Conservation (phyloP, 2,888 invertebrate species). For the Hyppa rectilinea region DNA sequence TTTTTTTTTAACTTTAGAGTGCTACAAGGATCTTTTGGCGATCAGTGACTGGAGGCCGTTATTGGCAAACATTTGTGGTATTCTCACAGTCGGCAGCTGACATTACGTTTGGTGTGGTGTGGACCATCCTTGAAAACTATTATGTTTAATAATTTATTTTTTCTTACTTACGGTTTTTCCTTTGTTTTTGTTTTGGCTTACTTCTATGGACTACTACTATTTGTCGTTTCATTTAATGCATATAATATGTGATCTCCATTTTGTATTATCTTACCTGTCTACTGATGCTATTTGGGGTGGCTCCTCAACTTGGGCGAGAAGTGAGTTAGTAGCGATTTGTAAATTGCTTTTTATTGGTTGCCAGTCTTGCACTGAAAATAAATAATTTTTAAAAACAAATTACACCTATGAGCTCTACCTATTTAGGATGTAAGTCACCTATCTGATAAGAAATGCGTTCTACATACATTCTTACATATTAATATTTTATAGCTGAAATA, state of each 20-base stretch:
- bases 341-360: conserved; percentile 75
- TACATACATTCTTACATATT: background rate
- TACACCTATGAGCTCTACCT: no score
- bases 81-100: background rate
- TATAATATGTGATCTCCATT: no score
- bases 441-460: background rate
- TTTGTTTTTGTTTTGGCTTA: no score
- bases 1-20: background rate
- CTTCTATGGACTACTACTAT: no score
- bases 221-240: no score
- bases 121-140: background rate
- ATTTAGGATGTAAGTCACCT: background rate
- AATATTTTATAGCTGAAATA: background rate
- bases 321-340: conserved; percentile 74
- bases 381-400: background rate
- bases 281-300: conserved; percentile 73
- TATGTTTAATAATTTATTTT: no score
- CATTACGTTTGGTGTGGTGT: background rate
- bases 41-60: background rate
- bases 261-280: conserved; percentile 80
- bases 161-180: no score
- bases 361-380: conserved; percentile 79
- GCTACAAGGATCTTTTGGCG: background rate
- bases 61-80: background rate
- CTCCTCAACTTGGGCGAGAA: conserved; percentile 80